Evolutionary conservation across 2,113 vertebrate species (phyloP), one percentile per base, ranked within the genome.

Genomic region (Brachyhypopomus gauderio): DNA sequence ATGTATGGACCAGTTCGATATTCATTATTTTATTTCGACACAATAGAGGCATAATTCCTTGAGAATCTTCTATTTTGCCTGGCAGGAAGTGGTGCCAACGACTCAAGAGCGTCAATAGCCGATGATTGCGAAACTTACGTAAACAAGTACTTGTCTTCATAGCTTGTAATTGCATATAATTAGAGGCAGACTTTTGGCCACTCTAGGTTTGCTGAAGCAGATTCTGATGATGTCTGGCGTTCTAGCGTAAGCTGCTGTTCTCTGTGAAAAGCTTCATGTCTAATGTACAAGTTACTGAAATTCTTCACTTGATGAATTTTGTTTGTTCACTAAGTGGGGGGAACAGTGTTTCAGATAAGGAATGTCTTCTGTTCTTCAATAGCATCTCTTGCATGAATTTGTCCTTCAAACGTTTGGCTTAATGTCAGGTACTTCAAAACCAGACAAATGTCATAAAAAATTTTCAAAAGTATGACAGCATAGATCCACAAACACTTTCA

Each of bases 61-160:
- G 36, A 80, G 79, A 80, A 81, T 80, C 81, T 63, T 83, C 78
- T 72, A 56, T 80, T 82, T 75, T 79, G 71, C 66, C 55, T 14
- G 34, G 81, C 70, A 77, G 80, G 19, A 59, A 70, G 73, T 77
- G 62, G 75, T 78, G 60, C 81, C 81, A 78, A 5, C 66, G 69
- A 86, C 74, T 81, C 70, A 72, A 83, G 81, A 81, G 78, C 84
- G 80, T 86, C 84, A 86, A 83, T 86, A 80, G 81, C 69, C 72
- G 56, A 81, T 86, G 81, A 86, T 86, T 86, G 76, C 60, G 71
- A 79, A 86, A 86, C 84, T 83, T 86, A 78, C 71, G 84, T 83
- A 83, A 86, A 86, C 84, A 86, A 80, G 81, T 85, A 62, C 81
- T 83, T 83, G 79, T 62, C 75, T 83, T 86, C 81, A 77, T 16